Conservation (phyloP, 2,113 vertebrate species). For the Muntiacus reevesi region DNA sequence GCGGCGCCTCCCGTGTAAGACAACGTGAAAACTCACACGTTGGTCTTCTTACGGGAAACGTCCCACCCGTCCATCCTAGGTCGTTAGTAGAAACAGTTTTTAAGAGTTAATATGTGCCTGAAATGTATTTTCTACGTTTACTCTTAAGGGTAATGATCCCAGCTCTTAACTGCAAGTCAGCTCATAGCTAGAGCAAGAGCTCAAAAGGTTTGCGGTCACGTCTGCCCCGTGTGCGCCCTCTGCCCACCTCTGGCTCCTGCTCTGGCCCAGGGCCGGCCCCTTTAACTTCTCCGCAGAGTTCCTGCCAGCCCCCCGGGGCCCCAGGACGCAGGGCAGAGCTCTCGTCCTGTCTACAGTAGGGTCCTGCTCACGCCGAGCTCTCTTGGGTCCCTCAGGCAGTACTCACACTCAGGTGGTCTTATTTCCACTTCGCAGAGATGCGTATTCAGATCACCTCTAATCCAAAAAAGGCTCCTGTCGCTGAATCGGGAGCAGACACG, state of each 20-base stretch:
- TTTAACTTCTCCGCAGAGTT: rapidly evolving
- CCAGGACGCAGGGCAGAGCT: background rate
- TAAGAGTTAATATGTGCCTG: background rate
- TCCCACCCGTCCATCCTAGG: background rate
- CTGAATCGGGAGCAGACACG: rapidly evolving
- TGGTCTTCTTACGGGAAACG: rapidly evolving
- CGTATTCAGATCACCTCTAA: rapidly evolving
- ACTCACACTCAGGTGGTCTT: rapidly evolving
- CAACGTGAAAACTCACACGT: rapidly evolving
- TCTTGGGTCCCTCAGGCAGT: rapidly evolving
- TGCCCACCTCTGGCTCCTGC: background rate
- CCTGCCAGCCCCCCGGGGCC: background rate
- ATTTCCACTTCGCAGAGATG: background rate
- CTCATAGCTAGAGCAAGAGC: background rate
- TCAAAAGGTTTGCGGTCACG: background rate
- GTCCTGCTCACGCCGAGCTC: rapidly evolving
- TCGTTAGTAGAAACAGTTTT: background rate
- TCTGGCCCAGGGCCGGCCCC: background rate
- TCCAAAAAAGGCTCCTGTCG: background rate
- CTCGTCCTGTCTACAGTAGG: background rate
- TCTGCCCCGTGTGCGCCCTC: background rate
- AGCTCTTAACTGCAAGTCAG: background rate
- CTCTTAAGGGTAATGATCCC: background rate
- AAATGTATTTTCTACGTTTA: background rate
- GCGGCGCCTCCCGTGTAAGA: rapidly evolving